Evolutionary conservation across 2,888 invertebrate species (phyloP).

Genomic region (Eilema griseolum): DNA sequence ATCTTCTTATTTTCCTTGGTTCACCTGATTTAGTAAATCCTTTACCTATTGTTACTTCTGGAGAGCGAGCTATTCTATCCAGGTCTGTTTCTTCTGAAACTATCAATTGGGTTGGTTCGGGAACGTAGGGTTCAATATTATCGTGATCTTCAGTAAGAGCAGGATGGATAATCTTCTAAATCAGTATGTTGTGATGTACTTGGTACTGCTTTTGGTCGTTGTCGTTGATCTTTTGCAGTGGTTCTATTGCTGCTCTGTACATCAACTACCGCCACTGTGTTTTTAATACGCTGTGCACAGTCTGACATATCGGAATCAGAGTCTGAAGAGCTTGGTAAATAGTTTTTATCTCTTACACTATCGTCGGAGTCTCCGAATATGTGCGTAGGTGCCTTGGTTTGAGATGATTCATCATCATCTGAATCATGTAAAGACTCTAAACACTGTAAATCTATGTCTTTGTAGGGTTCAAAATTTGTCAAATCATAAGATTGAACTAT

Average conservation of each 20-base stretch:
- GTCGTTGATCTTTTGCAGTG: slow-evolving; percentile 9
- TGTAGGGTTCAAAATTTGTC: too few species aligned
- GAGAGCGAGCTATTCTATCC: slow-evolving; percentile 9
- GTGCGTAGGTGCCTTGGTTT: slow-evolving; percentile 10
- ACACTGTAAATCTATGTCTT: too few species aligned
- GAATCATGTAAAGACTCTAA: too few species aligned
- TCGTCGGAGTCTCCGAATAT: slow-evolving; percentile 15
- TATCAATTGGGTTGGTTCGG: slow-evolving; percentile 7
- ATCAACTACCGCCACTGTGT: slow-evolving; percentile 13
- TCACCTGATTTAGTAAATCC: slow-evolving; percentile 15
- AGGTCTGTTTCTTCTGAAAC: slow-evolving; percentile 10
- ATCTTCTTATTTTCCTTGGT: slow-evolving; percentile 14
- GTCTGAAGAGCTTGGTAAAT: slow-evolving; percentile 10
- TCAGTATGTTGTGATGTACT: slow-evolving; percentile 11
- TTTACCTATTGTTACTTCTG: slow-evolving; percentile 7
- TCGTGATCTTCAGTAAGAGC: slow-evolving; percentile 11
- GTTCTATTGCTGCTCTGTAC: slow-evolving; percentile 13
- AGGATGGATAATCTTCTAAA: slow-evolving; percentile 10
- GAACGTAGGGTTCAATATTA: slow-evolving; percentile 9
- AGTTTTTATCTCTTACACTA: slow-evolving; percentile 15
- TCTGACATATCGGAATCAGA: slow-evolving; percentile 1
- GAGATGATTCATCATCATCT: neutral
- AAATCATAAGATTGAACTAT: too few species aligned
- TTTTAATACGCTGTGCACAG: slow-evolving; percentile 9
- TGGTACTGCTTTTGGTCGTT: slow-evolving; percentile 10